Base-by-base conservation (phyloP, 2,888 invertebrate genomes). In the Strigamia maritima region DNA sequence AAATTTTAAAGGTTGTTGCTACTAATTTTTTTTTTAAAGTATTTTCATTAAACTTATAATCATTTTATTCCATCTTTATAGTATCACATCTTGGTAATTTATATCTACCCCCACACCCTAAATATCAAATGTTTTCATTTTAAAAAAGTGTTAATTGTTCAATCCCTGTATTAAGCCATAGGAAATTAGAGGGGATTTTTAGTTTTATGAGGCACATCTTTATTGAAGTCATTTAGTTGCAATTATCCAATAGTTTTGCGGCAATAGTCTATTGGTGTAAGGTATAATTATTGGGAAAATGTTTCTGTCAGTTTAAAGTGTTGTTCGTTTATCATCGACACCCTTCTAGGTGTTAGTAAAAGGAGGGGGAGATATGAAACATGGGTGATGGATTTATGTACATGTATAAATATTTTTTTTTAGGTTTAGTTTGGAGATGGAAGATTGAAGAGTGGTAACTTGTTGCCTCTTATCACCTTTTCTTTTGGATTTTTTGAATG, bases 221-320 rank as follows among this genome's bases (percentile, higher is more conserved):
- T 60, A 60, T 60, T 60, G 60, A 60, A 60, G 60, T 60, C 60
- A 60, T 60, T 60, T 60, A 60, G n/a, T 60, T 60, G 60, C 24
- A 60, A 60, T 60, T 60, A 60, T 60, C 60, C 60, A 60, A 60
- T 60, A 60, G 60, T 60, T 60, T 60, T 60, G 60, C 19, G 24
- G 60, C 60, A 60, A 60, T 60, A n/a, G 60, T 60, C 60, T 60
- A 60, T 44, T 60, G 60, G 60, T 60, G 60, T 60, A 60, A 60
- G 60, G 60, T 60, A 60, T 60, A 60, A 60, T 60, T 60, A 60
- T 60, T 60, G 22, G 10, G 14, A 44, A 44, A 44, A 44, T 60
- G 49, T 60, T 60, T 60, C 24, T 60, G 60, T 24, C 60, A 60
- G 60, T 60, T 60, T 24, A 60, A 60, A 60, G 10, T 24, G 22